These are phyloP conservation scores for Allacma fusca DNA, from an alignment of 2,888 invertebrate genomes.

Conservation along the genomic window DNA sequence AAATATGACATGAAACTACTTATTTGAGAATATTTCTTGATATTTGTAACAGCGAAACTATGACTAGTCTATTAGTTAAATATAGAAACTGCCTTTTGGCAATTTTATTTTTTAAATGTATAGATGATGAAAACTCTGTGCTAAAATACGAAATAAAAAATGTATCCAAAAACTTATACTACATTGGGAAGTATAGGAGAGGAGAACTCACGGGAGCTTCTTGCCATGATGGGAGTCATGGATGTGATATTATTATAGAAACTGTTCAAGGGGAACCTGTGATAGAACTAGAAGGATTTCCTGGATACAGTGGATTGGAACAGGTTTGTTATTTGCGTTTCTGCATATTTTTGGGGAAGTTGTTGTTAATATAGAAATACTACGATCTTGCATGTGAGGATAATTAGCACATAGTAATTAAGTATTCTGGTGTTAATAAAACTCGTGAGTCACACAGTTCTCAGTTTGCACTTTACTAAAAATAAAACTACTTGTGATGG, in stretches of 20 bases:
- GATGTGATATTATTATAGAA: constrained; percentile 29
- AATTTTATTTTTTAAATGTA: neutral
- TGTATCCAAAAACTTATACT: neutral
- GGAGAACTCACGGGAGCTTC: constrained; percentile 2
- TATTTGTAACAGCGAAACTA: neutral
- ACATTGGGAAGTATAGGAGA: constrained; percentile 22
- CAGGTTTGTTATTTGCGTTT: no score
- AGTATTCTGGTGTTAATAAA: no score
- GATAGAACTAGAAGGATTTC: constrained; percentile 25
- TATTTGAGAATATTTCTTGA: no score
- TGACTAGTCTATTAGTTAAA: neutral
- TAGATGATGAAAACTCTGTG: neutral
- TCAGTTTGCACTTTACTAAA: no score
- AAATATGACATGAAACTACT: no score
- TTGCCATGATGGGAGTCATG: constrained; percentile 29
- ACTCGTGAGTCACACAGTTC: no score
- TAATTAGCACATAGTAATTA: no score
- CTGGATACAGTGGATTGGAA: constrained; percentile 37
- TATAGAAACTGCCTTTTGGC: neutral
- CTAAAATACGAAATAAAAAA: constrained; percentile 27
- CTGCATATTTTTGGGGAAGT: no score
- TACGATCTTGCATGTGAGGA: no score
- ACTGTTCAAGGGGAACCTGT: constrained; percentile 30
- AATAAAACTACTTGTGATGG: no score
- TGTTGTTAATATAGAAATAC: no score